Conservation (phyloP, 2,113 vertebrate genomes). For the Anolis sagrei region DNA sequence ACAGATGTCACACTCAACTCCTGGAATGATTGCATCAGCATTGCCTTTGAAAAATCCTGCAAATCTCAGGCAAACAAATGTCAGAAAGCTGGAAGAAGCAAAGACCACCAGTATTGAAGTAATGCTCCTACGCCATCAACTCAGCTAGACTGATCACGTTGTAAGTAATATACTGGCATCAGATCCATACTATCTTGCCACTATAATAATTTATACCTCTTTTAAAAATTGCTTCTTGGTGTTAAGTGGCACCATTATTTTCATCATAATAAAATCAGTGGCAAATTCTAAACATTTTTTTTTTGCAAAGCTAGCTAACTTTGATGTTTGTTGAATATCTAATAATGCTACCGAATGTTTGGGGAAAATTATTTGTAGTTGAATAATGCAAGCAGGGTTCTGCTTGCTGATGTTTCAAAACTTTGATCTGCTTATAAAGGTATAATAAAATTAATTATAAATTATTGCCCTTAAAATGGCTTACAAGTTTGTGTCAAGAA, state of each 20-base stretch:
- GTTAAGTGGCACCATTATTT: constrained; percentile 33
- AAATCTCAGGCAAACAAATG: too few relatives aligned
- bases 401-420: constrained; percentile 32
- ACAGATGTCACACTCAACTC: too few relatives aligned
- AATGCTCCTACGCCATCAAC: too few relatives aligned
- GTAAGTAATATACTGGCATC: too few relatives aligned
- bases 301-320: constrained; percentile 53
- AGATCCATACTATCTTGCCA: constrained; percentile 12
- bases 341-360: constrained; percentile 37
- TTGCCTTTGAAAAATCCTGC: too few relatives aligned
- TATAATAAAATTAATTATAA: constrained; percentile 46
- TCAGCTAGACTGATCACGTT: too few relatives aligned
- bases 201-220: constrained; percentile 24
- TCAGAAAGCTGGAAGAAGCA: too few relatives aligned
- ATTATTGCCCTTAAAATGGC: constrained; percentile 17
- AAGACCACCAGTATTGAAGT: too few relatives aligned
- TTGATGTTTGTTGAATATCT: constrained; percentile 45
- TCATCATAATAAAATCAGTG: constrained; percentile 24
- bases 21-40: too few relatives aligned
- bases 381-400: constrained; percentile 30
- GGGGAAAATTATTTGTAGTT: constrained; percentile 31
- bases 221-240: constrained; percentile 20
- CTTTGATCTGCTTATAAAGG: constrained; percentile 54
- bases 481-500: neutral
- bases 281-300: constrained; percentile 41